Percentiles rank a stretch among this genome's conserved stretches.
These are phyloP conservation scores for Pantala flavescens DNA, from an alignment of 1,140 invertebrate species.

Conservation along the genomic window DNA sequence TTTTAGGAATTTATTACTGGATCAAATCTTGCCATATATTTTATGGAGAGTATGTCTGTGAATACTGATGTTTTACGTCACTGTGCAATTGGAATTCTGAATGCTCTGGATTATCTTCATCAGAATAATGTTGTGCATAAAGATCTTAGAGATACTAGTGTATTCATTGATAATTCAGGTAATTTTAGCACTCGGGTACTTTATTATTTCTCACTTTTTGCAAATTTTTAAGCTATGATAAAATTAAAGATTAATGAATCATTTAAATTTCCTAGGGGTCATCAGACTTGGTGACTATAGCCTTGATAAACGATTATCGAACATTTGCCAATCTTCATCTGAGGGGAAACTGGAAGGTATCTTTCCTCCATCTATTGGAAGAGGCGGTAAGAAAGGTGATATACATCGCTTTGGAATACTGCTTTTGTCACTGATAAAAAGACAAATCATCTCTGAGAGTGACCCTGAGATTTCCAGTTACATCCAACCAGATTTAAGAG, in stretches of 20 bases:
- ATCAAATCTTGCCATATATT: conserved; percentile 39
- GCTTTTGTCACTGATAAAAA: conserved; percentile 44
- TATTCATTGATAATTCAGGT: conserved; percentile 50
- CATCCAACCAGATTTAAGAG: conserved; percentile 48
- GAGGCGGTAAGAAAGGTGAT: conserved; percentile 60
- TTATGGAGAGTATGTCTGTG: conserved; percentile 42
- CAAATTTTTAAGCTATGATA: conserved; percentile 20
- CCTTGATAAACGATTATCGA: conserved; percentile 50
- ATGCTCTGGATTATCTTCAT: conserved; percentile 59
- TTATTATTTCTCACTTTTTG: conserved; percentile 14
- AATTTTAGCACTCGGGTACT: background rate
- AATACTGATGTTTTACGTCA: conserved; percentile 48
- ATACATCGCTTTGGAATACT: conserved; percentile 56
- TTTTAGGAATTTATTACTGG: conserved; percentile 52
- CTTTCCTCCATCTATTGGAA: conserved; percentile 43
- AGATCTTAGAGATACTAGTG: conserved; percentile 52
- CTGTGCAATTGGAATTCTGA: conserved; percentile 51
- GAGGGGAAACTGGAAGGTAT: conserved; percentile 28
- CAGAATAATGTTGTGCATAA: conserved; percentile 68
- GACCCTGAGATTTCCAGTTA: conserved; percentile 40
- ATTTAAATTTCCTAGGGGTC: conserved; percentile 28
- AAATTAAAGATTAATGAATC: background rate
- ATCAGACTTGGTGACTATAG: conserved; percentile 60
- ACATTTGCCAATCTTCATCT: conserved; percentile 33
- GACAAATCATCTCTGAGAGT: conserved; percentile 36